Evolutionary conservation across 2,797 vertebrate genomes (phyloP).

Genomic region (Siniperca undulata): DNA sequence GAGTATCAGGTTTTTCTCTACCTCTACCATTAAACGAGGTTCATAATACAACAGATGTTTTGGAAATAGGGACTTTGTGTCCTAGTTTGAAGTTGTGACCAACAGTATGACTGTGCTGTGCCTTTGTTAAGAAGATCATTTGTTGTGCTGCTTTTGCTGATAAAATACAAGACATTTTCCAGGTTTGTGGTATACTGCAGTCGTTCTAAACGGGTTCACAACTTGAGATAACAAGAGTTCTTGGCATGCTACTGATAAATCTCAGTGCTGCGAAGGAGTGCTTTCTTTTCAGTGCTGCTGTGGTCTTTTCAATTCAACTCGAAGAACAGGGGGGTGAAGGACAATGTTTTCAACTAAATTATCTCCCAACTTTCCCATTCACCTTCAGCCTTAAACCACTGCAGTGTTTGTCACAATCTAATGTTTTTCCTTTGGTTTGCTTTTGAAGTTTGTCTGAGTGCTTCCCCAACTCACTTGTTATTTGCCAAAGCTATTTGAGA

Average conservation of each 20-base stretch:
- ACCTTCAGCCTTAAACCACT: background rate
- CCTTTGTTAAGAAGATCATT: background rate
- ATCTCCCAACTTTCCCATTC: slow-evolving; percentile 8
- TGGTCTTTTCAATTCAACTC: background rate
- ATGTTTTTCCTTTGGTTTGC: slow-evolving; percentile 1
- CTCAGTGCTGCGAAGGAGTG: background rate
- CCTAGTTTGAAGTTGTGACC: background rate
- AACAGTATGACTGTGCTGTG: background rate
- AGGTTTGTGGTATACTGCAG: background rate
- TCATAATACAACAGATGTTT: background rate
- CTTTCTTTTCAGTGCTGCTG: background rate
- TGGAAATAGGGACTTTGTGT: background rate
- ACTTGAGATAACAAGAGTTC: background rate
- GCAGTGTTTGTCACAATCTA: background rate
- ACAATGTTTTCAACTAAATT: slow-evolving; percentile 18
- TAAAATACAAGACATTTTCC: background rate
- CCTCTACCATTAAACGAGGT: background rate
- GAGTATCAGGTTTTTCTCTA: background rate
- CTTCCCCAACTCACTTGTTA: background rate
- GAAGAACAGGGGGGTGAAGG: slow-evolving; percentile 11
- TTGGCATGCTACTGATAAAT: slow-evolving; percentile 13
- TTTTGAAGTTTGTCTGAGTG: slow-evolving; percentile 11
- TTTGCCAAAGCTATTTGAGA: slow-evolving; percentile 27
- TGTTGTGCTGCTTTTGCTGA: background rate
- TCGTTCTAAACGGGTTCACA: background rate